A percentile compares a stretch with the other conserved stretches of the same genome.
Evolutionary conservation across 92 coral and sea anemone genomes (phyloP).

Genomic region (Actinostola sp.): DNA sequence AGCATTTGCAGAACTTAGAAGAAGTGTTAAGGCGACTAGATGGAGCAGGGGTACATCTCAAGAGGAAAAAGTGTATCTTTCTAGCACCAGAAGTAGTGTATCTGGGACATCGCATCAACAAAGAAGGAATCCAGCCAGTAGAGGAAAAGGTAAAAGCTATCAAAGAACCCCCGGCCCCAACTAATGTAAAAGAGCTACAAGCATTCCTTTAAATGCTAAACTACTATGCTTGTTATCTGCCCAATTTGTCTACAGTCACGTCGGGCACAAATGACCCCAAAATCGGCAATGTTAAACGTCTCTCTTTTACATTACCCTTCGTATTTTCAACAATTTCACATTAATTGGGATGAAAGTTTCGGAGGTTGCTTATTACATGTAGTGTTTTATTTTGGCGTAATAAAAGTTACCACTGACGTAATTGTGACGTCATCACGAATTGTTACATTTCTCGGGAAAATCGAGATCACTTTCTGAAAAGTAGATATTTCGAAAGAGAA

Average conservation of each 20-base stretch:
- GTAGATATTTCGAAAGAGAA: no score
- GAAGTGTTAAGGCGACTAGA: constrained; percentile 31
- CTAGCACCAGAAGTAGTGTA: constrained; percentile 26
- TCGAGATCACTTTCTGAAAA: no score
- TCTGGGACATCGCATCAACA: constrained; percentile 13
- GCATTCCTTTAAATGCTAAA: constrained; percentile 35
- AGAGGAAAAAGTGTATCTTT: constrained; percentile 23
- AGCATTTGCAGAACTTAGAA: constrained; percentile 11
- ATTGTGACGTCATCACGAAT: no score
- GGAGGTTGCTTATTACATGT: no score
- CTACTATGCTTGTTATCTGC: constrained; percentile 28
- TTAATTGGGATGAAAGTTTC: no score
- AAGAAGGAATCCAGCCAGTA: not conserved
- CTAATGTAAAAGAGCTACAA: constrained; percentile 22
- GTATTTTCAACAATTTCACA: no score
- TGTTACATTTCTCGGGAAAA: no score
- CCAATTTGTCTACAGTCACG: constrained; percentile 19
- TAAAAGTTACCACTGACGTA: no score
- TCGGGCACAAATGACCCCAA: no score
- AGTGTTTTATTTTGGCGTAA: no score
- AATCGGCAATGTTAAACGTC: no score
- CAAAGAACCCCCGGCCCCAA: constrained; percentile 20
- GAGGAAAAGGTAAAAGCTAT: constrained; percentile 27
- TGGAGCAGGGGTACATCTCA: constrained; percentile 12
- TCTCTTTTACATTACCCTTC: no score